Evolutionary conservation across 2,888 invertebrate genomes (phyloP).

Genomic region (Acrocera orbiculus): DNA sequence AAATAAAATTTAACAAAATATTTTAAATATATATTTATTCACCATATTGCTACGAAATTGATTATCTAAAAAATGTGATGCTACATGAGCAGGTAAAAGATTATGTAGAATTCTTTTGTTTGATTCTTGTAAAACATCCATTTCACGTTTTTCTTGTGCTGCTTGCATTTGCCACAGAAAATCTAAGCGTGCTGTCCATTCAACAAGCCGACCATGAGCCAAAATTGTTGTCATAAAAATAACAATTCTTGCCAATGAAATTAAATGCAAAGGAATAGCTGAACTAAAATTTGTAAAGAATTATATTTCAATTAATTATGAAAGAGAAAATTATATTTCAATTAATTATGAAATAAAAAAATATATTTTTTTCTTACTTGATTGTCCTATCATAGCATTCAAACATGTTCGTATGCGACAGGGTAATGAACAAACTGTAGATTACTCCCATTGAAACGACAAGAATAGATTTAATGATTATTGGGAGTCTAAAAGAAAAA

Average conservation of each 20-base stretch:
- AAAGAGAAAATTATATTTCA: not conserved
- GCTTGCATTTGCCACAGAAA: constrained; percentile 74
- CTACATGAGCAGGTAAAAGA: constrained; percentile 78
- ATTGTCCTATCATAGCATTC: constrained; percentile 63
- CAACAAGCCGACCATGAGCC: constrained; percentile 64
- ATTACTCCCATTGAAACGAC: constrained; percentile 61
- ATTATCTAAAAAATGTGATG: constrained; percentile 79
- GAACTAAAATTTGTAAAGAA: constrained; percentile 31
- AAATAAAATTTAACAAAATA: not conserved
- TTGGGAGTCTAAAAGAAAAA: constrained; percentile 64
- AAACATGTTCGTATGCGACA: constrained; percentile 64
- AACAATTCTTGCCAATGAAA: constrained; percentile 60
- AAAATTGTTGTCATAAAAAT: constrained; percentile 70
- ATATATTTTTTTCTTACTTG: constrained; percentile 33
- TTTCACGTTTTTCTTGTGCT: constrained; percentile 77
- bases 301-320: too few relatives aligned
- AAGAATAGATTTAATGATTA: constrained; percentile 61
- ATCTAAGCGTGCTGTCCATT: constrained; percentile 77
- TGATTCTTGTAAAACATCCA: constrained; percentile 82
- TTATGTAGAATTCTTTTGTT: constrained; percentile 79
- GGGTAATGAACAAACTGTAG: constrained; percentile 61
- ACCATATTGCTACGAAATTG: constrained; percentile 78
- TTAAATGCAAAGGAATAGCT: constrained; percentile 59
- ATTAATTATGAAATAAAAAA: constrained; percentile 1
- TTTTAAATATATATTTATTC: constrained; percentile 18